Base-by-base conservation (phyloP, 2,888 invertebrate species). In the Hydraecia micacea region DNA sequence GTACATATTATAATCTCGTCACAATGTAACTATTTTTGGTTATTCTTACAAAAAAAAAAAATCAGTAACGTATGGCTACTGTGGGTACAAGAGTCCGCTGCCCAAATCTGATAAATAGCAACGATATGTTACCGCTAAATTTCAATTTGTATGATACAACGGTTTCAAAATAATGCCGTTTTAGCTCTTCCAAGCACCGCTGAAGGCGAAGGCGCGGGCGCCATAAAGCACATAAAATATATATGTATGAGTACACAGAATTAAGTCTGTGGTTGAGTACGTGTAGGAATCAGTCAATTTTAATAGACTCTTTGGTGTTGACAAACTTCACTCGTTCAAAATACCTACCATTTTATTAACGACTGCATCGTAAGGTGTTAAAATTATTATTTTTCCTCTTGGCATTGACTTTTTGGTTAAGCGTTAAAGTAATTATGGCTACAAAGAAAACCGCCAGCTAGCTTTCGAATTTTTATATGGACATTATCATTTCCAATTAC, bases 401-500 rank as follows among this genome's bases (percentile, higher is more conserved):
- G 32, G 15, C 49, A 7, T 11, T 49, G 25, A 77, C 49, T 39
- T 18, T 77, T 67, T 60, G 13, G 28, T 67, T 49, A 67, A 62
- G 62, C 39, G 62, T 67, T 18, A 32, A 58, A 62, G 52, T 62
- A 42, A 67, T 52, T 62, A 62, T 52, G 42, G 32, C 67, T n/a
- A 32, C 52, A 68, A 49, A 68, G 67, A 77, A 49, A 62, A 21
- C 66, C 67, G 58, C 66, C 36, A 46, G 66, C 58, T 66, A 66
- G 39, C 60, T 77, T 77, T 77, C 67, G 66, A 77, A 77, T 52
- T 66, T 28, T 28, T 77, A 55, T 77, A 55, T 13, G 36, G 49
- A 32, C 58, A 21, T 77, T 77, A 62, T 77, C 15, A 68, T 77
- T 77, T 67, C 67, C 67, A 62, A 77, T 68, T 77, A 77, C 49